These are phyloP conservation scores for Bos taurus DNA, from an alignment of 2,113 vertebrate species.

Conservation along the genomic window DNA sequence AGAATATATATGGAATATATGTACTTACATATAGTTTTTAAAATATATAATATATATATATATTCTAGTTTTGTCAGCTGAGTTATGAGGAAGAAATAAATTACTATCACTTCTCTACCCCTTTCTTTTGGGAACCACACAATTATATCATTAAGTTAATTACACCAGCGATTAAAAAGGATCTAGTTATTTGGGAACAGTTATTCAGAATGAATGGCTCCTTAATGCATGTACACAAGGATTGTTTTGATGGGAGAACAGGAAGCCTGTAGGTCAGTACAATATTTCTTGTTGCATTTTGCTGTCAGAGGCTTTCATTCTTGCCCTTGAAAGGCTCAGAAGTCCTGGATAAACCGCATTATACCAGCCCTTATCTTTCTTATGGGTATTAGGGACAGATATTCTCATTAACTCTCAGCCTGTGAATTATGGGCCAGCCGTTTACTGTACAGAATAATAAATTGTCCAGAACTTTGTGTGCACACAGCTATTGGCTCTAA, in stretches of 20 bases:
- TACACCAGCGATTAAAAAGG: conserved; percentile 86
- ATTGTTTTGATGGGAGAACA: conserved; percentile 79
- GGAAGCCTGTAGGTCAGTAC: conserved; percentile 81
- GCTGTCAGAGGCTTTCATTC: conserved; percentile 78
- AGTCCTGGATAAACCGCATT: conserved; percentile 76
- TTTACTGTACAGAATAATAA: conserved; percentile 79
- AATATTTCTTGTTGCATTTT: conserved; percentile 83
- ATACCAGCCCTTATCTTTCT: conserved; percentile 80
- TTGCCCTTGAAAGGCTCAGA: conserved; percentile 78
- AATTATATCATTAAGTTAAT: conserved; percentile 87
- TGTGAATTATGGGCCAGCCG: conserved; percentile 78
- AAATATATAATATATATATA: not conserved
- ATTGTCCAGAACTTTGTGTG: conserved; percentile 67
- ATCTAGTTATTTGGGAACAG: conserved; percentile 83
- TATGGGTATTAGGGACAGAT: conserved; percentile 80
- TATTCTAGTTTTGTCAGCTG: conserved; percentile 55
- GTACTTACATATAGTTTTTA: conserved; percentile 29
- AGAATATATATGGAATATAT: not conserved
- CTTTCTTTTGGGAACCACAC: conserved; percentile 73
- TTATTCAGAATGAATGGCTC: conserved; percentile 82
- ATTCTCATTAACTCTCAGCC: conserved; percentile 80
- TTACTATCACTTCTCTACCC: conserved; percentile 53
- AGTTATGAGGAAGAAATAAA: conserved; percentile 64
- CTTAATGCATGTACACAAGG: conserved; percentile 81
- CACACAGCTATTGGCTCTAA: conserved; percentile 52